Base-by-base conservation (phyloP, 2,797 vertebrate species). In the Monodelphis domestica region DNA sequence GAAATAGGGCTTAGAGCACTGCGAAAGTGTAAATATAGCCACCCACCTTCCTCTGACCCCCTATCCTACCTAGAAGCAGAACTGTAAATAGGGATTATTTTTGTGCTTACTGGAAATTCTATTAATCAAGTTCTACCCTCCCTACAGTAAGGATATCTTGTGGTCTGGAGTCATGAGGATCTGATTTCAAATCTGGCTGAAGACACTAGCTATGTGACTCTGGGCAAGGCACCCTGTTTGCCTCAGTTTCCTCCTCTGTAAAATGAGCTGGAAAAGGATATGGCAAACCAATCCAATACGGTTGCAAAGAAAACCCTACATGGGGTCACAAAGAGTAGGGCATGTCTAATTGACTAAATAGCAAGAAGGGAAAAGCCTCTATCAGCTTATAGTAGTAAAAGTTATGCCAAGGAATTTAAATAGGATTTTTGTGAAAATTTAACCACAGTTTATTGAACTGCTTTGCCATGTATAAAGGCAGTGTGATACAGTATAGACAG, bases 11-110 rank as follows among this genome's bases (percentile, higher is more conserved):
- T 92, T 45, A 78, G 38, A 57, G 91, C 4, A 21, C 28, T 51
- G 12, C 6, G 30, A 30, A n/a, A 78, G 38, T 45, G n/a, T 29
- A 92, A 63, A 90, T 28, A 87, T 17, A n/a, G n/a, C 51, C 1
- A 33, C 70, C 0, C 87, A 51, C n/a, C 59, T 2, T 30, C n/a
- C 54, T 5, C 21, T 0, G 24, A n/a, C n/a, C 70, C 70, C 38
- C 17, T 1, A 1, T 21, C 1, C 6, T 1, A 3, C 6, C 6
- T n/a, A 45, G 70, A 21, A 45, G 21, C 21, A 45, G 7, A 78
- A 7, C 70, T 45, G 17, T 11, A 45, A 38, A 6, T 70, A 45
- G 12, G 17, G 4, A 24, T 45, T 78, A 6, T 45, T 78, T 26
- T 26, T 78, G 24, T 45, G 7, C n/a, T 78, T 78, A 63, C 2